phyloP scores from a whole-genome alignment of 2,113 vertebrate species.

The Eidolon helvum region DNA sequence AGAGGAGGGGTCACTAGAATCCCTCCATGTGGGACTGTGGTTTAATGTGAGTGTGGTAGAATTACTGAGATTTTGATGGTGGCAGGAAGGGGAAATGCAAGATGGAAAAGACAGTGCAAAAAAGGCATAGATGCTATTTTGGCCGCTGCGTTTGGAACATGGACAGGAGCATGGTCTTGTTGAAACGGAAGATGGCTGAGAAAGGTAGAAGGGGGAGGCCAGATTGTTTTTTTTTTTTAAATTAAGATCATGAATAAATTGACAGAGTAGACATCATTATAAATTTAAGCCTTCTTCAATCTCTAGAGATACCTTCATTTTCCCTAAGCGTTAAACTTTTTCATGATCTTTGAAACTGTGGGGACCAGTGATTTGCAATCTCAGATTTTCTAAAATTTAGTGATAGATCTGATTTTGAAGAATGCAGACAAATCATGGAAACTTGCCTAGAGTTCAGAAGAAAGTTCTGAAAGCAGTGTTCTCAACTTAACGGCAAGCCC shows the following conservation, averaged over 20 bases:
- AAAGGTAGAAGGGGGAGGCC: neutral
- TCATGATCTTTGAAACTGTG: neutral
- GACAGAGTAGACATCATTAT: neutral
- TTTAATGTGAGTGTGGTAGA: neutral
- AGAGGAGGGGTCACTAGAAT: neutral
- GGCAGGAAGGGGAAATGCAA: neutral
- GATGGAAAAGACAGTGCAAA: neutral
- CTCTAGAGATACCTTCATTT: neutral
- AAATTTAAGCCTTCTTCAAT: neutral
- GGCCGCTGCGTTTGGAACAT: neutral
- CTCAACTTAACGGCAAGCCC: neutral
- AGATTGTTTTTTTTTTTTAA: neutral
- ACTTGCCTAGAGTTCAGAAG: slow-evolving; percentile 16
- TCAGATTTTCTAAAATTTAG: neutral
- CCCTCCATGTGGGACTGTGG: too few species aligned
- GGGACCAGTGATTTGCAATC: neutral
- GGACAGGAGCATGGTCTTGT: neutral
- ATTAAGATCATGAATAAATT: neutral
- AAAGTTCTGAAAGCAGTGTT: slow-evolving; percentile 63
- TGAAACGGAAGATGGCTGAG: neutral
- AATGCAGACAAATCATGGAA: neutral
- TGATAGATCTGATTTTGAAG: neutral
- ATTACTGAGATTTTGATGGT: neutral
- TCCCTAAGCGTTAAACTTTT: neutral
- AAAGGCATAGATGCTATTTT: neutral